Evolutionary conservation across 2,113 vertebrate species (phyloP).

Genomic region (Octodon degus): DNA sequence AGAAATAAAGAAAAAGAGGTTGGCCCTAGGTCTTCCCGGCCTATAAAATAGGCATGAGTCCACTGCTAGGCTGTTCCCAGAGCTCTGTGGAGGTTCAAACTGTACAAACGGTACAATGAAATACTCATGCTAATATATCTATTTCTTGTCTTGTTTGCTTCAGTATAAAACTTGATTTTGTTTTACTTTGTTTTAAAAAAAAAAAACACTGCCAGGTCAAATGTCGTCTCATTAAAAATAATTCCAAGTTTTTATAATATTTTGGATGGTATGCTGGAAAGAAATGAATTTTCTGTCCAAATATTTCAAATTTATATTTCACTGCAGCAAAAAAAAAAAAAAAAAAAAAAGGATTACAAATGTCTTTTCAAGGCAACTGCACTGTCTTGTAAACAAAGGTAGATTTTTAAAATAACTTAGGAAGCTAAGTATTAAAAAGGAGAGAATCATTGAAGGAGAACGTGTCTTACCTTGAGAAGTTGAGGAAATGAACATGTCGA

Average conservation of each 20-base stretch:
- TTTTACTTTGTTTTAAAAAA: background rate
- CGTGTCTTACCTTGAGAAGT: conserved; percentile 95
- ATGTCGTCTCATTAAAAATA: conserved; percentile 25
- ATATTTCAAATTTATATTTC: conserved; percentile 46
- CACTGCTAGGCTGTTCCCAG: background rate
- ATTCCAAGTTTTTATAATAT: conserved; percentile 41
- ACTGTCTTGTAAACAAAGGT: conserved; percentile 32
- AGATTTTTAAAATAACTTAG: background rate
- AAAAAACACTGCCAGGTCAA: background rate
- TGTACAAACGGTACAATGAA: conserved; percentile 9
- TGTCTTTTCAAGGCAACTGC: conserved; percentile 5
- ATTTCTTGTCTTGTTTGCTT: conserved; percentile 40
- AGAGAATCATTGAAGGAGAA: conserved; percentile 63
- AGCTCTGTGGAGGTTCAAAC: background rate
- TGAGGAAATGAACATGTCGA: conserved; percentile 98
- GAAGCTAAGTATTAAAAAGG: background rate
- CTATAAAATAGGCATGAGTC: background rate
- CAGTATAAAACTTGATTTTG: background rate
- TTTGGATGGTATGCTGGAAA: conserved; percentile 35
- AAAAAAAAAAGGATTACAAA: conserved; percentile 41
- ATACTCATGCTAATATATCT: conserved; percentile 19
- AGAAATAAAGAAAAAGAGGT: background rate
- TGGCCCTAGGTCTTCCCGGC: background rate
- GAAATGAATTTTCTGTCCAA: conserved; percentile 40
- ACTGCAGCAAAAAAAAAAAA: background rate